These are phyloP conservation scores for Dicranocentrus wangi DNA, from an alignment of 2,888 invertebrate species.

Conservation along the genomic window DNA sequence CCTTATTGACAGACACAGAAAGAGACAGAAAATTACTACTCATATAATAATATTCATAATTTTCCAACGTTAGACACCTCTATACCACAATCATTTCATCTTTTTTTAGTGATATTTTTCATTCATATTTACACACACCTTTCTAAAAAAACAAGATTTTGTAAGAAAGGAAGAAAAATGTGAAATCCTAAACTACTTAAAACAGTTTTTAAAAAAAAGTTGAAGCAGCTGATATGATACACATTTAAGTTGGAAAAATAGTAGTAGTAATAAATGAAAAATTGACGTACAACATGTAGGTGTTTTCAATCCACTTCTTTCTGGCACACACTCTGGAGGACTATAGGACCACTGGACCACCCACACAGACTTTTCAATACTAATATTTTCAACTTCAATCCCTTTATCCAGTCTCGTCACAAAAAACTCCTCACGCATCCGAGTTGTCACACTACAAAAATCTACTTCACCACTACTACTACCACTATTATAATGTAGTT, in stretches of 20 bases:
- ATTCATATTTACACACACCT: neutral
- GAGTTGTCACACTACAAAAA: no score
- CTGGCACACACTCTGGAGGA: no score
- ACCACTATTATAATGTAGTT: no score
- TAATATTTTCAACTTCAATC: neutral
- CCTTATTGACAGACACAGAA: no score
- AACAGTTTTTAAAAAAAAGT: neutral
- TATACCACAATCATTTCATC: no score
- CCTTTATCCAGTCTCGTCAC: neutral
- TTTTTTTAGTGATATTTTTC: no score
- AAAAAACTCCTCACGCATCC: neutral
- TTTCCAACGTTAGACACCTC: no score
- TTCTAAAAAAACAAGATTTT: neutral
- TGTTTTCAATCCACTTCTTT: neutral
- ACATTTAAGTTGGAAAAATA: neutral
- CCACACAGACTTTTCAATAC: neutral
- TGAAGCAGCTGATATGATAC: slow-evolving; percentile 3
- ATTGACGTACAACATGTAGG: slow-evolving; percentile 13
- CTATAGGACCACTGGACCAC: no score
- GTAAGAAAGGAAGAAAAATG: neutral
- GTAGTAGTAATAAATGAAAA: neutral
- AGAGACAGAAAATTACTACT: no score
- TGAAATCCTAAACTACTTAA: neutral
- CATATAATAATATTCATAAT: no score
- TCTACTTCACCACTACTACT: no score